Conservation (phyloP, 2,888 invertebrate genomes). For the Catocala fraxini region DNA sequence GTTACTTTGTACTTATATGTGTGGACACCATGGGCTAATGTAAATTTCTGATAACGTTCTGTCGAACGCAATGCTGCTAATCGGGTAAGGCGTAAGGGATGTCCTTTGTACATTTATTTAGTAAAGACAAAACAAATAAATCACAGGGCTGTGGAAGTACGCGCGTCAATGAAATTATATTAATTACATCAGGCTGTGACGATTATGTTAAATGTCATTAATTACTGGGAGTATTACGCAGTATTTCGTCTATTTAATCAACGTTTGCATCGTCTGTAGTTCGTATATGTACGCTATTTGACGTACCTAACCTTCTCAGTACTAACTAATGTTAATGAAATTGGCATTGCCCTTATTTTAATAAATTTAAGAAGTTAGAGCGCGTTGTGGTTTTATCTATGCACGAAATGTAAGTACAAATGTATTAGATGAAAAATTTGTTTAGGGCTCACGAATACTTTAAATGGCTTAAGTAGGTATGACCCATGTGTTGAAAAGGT, state of each 20-base stretch:
- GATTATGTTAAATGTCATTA: slow-evolving; percentile 10
- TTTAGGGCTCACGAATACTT: slow-evolving; percentile 13
- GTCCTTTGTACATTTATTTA: slow-evolving; percentile 20
- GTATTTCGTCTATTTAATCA: slow-evolving; percentile 1
- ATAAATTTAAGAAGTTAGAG: slow-evolving; percentile 3
- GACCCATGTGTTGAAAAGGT: no score
- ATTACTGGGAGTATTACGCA: slow-evolving; percentile 4
- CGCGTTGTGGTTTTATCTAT: slow-evolving; percentile 16
- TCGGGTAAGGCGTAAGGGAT: not conserved
- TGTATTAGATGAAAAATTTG: slow-evolving; percentile 28
- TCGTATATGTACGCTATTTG: not conserved
- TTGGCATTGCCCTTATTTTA: slow-evolving; percentile 18
- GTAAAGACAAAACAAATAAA: not conserved
- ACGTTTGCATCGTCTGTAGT: slow-evolving; percentile 1
- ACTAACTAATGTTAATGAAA: slow-evolving; percentile 6
- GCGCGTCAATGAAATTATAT: slow-evolving; percentile 6
- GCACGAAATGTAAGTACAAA: slow-evolving; percentile 33
- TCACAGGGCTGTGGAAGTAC: not conserved
- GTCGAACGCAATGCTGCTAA: slow-evolving; percentile 3
- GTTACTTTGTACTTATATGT: slow-evolving; percentile 18
- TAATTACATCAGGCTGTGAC: slow-evolving; percentile 17
- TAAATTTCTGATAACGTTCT: slow-evolving; percentile 11
- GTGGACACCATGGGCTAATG: not conserved
- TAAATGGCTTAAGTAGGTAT: not conserved
- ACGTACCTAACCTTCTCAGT: not conserved